phyloP scores from a whole-genome alignment of 2,888 invertebrate species.

The Tetragnatha montana region DNA sequence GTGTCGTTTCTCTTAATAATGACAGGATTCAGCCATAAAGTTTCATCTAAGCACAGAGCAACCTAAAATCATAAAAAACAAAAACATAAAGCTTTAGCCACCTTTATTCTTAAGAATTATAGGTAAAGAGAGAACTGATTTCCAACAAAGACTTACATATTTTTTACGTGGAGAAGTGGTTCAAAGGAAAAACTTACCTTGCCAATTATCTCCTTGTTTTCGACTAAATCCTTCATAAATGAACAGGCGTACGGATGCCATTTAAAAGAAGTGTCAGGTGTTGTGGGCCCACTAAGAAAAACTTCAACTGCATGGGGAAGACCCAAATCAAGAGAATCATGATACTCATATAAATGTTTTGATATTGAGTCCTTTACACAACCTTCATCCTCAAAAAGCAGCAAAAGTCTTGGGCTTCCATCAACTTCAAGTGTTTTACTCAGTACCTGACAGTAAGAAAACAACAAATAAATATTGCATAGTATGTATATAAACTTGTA shows the following conservation, averaged over 20 bases:
- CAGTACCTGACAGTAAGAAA: conserved; percentile 31
- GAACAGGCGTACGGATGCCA: conserved; percentile 79
- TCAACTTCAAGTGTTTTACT: neutral
- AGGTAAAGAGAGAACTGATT: neutral
- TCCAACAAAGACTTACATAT: neutral
- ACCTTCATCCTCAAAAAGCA: conserved; percentile 82
- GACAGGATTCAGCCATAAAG: conserved; percentile 82
- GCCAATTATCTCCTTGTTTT: conserved; percentile 74
- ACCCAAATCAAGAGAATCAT: conserved; percentile 76
- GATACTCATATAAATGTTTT: conserved; percentile 76
- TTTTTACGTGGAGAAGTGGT: neutral
- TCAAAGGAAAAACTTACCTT: conserved; percentile 73
- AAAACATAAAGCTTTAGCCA: neutral
- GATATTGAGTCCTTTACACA: conserved; percentile 67
- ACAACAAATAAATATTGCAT: too few species aligned
- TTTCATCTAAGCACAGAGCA: conserved; percentile 80
- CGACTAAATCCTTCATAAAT: conserved; percentile 74
- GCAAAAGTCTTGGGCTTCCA: conserved; percentile 74
- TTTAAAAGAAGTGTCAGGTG: conserved; percentile 79
- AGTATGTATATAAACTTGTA: too few species aligned
- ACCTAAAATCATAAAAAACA: conserved; percentile 75
- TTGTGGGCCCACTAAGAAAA: conserved; percentile 78
- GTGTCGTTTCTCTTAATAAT: conserved; percentile 80
- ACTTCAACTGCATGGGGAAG: conserved; percentile 79
- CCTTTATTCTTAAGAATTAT: neutral